These are phyloP conservation scores for Drosophila greeni DNA, from an alignment of 2,888 invertebrate genomes.

Conservation along the genomic window DNA sequence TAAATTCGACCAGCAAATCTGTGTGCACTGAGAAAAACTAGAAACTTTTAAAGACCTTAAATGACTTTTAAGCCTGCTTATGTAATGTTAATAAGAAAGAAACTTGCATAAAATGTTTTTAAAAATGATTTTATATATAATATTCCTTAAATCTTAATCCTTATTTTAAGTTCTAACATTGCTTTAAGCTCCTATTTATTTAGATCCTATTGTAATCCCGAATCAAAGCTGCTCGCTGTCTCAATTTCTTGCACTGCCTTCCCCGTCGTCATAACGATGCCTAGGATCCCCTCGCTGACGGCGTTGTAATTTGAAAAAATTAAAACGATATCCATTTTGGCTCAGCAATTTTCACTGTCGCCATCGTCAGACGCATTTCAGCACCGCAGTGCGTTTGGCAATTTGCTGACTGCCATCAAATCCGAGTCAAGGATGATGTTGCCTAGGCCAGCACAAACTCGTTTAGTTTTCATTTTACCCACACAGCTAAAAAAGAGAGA, in stretches of 20 bases:
- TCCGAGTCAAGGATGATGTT: slow-evolving; percentile 42
- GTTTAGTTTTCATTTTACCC: slow-evolving; percentile 69
- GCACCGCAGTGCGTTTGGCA: slow-evolving; percentile 63
- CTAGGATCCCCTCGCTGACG: slow-evolving; percentile 7
- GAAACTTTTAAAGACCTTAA: background rate
- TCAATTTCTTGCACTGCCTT: slow-evolving; percentile 1
- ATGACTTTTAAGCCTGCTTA: background rate
- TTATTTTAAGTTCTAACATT: background rate
- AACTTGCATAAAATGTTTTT: too few relatives aligned
- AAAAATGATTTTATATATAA: background rate
- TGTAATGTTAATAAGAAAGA: too few relatives aligned
- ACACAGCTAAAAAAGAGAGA: slow-evolving; percentile 6
- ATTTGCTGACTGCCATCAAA: slow-evolving; percentile 66
- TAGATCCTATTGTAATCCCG: background rate
- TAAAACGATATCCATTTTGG: slow-evolving; percentile 71
- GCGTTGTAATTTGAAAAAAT: slow-evolving; percentile 57
- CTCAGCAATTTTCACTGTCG: slow-evolving; percentile 62
- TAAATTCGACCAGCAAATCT: slow-evolving; percentile 35
- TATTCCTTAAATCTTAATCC: background rate
- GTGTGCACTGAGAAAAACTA: background rate
- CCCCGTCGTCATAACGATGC: slow-evolving; percentile 12
- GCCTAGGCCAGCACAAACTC: slow-evolving; percentile 57
- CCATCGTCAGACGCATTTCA: slow-evolving; percentile 37
- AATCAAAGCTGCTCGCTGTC: background rate
- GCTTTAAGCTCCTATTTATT: background rate